These are phyloP conservation scores for Drosophila paracracens DNA, from an alignment of 2,888 invertebrate species.

Conservation along the genomic window DNA sequence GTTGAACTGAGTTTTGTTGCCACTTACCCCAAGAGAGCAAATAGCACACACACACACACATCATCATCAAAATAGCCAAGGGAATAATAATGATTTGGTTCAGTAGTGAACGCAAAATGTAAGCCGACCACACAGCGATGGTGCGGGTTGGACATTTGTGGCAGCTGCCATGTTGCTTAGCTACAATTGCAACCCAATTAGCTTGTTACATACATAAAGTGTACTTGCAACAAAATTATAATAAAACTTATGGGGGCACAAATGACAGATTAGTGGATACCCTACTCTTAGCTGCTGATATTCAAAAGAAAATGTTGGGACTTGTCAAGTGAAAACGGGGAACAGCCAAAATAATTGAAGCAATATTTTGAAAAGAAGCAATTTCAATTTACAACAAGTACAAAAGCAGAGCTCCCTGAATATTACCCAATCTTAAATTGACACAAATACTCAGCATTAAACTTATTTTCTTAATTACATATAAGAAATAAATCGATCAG, in stretches of 20 bases:
- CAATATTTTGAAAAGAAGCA: not conserved
- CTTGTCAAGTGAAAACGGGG: not conserved
- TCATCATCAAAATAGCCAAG: not conserved
- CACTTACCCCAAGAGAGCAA: slow-evolving; percentile 1
- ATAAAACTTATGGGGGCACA: not conserved
- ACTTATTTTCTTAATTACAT: not conserved
- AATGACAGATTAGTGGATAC: not conserved
- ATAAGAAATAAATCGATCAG: not conserved
- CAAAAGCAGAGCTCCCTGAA: not conserved
- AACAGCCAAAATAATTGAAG: not conserved
- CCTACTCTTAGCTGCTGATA: not conserved
- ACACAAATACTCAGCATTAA: not conserved
- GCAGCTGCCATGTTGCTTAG: slow-evolving; percentile 37
- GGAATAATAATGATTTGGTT: slow-evolving; percentile 37
- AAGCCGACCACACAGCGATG: slow-evolving; percentile 11
- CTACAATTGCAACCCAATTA: slow-evolving; percentile 48
- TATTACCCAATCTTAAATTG: not conserved
- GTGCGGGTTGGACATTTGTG: slow-evolving; percentile 29
- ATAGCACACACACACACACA: not conserved
- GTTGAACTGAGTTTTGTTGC: slow-evolving; percentile 10
- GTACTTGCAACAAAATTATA: slow-evolving; percentile 1
- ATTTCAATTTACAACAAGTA: not conserved
- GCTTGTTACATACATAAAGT: slow-evolving; percentile 3
- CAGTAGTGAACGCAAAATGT: slow-evolving; percentile 19
- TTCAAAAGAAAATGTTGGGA: not conserved